Base-by-base conservation (phyloP, 37 sponge, comb jelly and placozoan genomes). In the Bolinopsis microptera region DNA sequence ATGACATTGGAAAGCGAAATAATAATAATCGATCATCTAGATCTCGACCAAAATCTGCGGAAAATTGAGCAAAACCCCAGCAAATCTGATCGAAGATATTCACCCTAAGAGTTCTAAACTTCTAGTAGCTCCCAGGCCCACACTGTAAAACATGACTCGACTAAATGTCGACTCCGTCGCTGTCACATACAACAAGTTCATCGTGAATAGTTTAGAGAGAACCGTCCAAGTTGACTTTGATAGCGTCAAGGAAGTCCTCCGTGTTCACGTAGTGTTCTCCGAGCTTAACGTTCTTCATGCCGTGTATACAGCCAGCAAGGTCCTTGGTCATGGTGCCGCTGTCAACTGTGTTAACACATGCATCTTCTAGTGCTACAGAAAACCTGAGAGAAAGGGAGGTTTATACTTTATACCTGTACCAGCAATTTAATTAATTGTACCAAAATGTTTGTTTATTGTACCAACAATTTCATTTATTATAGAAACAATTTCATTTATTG, bases 251-350 rank as follows among this genome's bases (percentile, higher is more conserved):
- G 86, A 83, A 83, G 25, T 83, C 86, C 24, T 38, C 39, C 25
- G 86, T 83, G 48, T 83, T 83, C 35, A 83, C 39, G 86, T 83
- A 83, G 30, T 83, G 86, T 83, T 83, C 86, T 30, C 86, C 48
- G 35, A 36, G 37, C 5, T 28, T 35, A 38, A 24, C 76, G 40
- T 93, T 93, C 68, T 0, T 40, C 24, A 93, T 0, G 35, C 93
- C 93, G 36, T 92, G 68, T n/a, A 92, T 92, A 69, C 69, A 61
- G 2, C 68, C 69, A 2, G 93, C 93, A 9, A 92, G 69, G 77
- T 92, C 93, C n/a, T 92, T 92, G 5, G 93, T 92, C 93, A 92
- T 92, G 36, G 24, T 24, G 16, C 93, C 93, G 8, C 93, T 28
- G 39, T 92, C 93, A 3, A 92, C 69, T 69, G 93, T 69, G 37